These are phyloP conservation scores for Meganola albula DNA, from an alignment of 2,888 invertebrate genomes.

Conservation along the genomic window DNA sequence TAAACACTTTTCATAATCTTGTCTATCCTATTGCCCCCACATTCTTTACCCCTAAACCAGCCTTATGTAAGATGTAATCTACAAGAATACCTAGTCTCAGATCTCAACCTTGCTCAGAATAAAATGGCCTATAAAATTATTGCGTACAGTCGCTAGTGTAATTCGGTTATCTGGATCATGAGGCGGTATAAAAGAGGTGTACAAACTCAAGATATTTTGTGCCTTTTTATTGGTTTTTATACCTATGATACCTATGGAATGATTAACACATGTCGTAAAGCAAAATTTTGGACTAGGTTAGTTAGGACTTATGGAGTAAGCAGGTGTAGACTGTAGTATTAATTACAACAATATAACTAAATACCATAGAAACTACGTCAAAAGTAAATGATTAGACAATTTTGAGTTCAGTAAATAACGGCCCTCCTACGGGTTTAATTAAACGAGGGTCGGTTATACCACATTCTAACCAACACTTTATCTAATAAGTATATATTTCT, in stretches of 20 bases:
- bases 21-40: too few relatives aligned
- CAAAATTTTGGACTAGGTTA: too few relatives aligned
- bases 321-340: background rate
- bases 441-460: constrained; percentile 33
- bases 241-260: too few relatives aligned
- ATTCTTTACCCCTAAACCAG: too few relatives aligned
- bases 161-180: constrained; percentile 1
- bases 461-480: too few relatives aligned
- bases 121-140: constrained; percentile 9
- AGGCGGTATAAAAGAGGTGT: background rate
- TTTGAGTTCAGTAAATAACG: constrained; percentile 25
- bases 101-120: constrained; percentile 9
- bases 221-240: too few relatives aligned
- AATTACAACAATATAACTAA: constrained; percentile 13
- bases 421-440: constrained; percentile 38
- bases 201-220: too few relatives aligned
- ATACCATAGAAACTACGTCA: constrained; percentile 20
- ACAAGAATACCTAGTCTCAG: constrained; percentile 8
- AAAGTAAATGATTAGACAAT: constrained; percentile 31
- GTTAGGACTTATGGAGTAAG: too few relatives aligned
- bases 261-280: too few relatives aligned
- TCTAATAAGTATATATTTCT: too few relatives aligned
- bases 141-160: constrained; percentile 8
- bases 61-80: background rate
- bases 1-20: too few relatives aligned